A percentile compares a stretch with the other conserved stretches of the same genome.
Conservation (phyloP, 2,888 invertebrate genomes). For the Caradrina kadenii region DNA sequence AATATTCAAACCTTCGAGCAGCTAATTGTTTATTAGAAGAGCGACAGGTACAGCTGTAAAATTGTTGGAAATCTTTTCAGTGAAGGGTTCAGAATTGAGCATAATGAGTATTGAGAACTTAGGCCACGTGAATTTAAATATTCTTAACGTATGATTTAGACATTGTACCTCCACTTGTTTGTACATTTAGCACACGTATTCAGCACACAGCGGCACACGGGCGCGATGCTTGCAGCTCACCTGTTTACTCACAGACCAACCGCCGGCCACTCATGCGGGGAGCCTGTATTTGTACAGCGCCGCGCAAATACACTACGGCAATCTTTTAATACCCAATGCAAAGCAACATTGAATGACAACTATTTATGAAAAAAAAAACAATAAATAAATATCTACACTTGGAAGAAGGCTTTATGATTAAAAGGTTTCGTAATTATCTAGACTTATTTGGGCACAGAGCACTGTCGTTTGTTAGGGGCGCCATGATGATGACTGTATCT, state of each 20-base stretch:
- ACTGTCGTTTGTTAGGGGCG: no score
- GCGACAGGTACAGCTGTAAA: background rate
- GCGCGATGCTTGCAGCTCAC: conserved; percentile 6
- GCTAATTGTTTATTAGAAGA: conserved; percentile 14
- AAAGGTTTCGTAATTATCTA: background rate
- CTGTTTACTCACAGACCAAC: conserved; percentile 22
- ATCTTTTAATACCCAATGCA: background rate
- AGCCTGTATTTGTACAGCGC: conserved; percentile 7
- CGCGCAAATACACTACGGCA: conserved; percentile 4
- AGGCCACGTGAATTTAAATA: background rate
- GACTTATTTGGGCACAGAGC: no score
- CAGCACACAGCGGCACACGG: background rate
- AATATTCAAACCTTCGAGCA: conserved; percentile 18
- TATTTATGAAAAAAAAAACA: background rate
- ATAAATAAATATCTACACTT: background rate
- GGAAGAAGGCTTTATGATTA: background rate
- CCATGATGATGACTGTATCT: background rate
- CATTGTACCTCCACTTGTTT: background rate
- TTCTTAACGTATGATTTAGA: background rate
- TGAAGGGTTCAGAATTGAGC: background rate
- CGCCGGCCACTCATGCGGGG: conserved; percentile 17
- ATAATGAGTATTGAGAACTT: no score
- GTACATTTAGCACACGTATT: no score
- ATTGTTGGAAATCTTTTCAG: background rate
- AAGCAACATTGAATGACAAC: background rate